Evolutionary conservation across 2,888 invertebrate species (phyloP).

Genomic region (Caenorhabditis sp.): DNA sequence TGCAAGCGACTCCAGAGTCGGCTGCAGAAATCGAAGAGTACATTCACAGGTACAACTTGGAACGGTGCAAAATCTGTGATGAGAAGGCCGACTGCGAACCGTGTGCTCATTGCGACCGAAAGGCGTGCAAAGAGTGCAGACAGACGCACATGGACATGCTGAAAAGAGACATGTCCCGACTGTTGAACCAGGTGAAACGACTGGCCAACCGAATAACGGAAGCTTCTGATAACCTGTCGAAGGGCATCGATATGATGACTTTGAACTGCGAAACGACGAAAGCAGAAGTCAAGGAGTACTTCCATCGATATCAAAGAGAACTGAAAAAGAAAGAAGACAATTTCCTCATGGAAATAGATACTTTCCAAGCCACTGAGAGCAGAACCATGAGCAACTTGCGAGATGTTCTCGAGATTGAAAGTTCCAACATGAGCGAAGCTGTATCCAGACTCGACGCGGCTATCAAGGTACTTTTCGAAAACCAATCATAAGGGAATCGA

Average conservation of each 20-base stretch:
- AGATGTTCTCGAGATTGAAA: slow-evolving; percentile 88
- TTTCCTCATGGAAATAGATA: slow-evolving; percentile 84
- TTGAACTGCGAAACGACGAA: slow-evolving; percentile 91
- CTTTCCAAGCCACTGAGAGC: slow-evolving; percentile 90
- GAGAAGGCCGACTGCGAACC: slow-evolving; percentile 79
- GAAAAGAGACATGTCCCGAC: slow-evolving; percentile 90
- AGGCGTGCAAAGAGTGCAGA: slow-evolving; percentile 86
- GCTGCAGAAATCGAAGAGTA: slow-evolving; percentile 78
- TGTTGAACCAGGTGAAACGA: slow-evolving; percentile 86
- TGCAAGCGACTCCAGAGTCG: slow-evolving; percentile 77
- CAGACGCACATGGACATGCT: slow-evolving; percentile 94
- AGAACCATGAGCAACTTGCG: slow-evolving; percentile 84
- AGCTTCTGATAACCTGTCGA: slow-evolving; percentile 80
- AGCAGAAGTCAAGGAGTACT: slow-evolving; percentile 91
- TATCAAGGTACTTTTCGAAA: slow-evolving; percentile 64
- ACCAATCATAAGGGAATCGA: no score
- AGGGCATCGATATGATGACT: slow-evolving; percentile 90
- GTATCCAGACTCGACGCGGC: slow-evolving; percentile 91
- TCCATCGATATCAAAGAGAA: slow-evolving; percentile 78
- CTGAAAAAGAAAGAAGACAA: slow-evolving; percentile 83
- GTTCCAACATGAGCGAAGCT: slow-evolving; percentile 94
- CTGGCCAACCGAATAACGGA: slow-evolving; percentile 77
- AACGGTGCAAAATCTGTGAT: slow-evolving; percentile 79
- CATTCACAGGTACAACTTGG: slow-evolving; percentile 79
- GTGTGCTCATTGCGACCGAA: slow-evolving; percentile 95